A percentile compares a stretch with the other conserved stretches of the same genome.
Conservation (phyloP, 1,140 invertebrate species). For the Chymomyza costata region DNA sequence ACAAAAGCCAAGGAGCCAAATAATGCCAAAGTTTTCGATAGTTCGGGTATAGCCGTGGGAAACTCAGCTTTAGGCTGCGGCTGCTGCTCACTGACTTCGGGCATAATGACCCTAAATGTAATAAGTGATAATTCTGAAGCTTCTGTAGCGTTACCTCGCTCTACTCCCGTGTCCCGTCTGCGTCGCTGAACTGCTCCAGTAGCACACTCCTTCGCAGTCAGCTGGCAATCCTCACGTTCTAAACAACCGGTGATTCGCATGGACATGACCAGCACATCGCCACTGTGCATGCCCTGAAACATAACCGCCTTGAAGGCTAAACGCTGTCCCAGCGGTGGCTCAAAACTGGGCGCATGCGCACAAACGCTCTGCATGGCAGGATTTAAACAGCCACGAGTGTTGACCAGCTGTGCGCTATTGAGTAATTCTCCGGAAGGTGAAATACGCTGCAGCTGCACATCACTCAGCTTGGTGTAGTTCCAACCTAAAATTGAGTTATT, state of each 20-base stretch:
- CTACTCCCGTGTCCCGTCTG: slow-evolving; percentile 30
- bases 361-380: slow-evolving; percentile 77
- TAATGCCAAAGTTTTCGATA: slow-evolving; percentile 37
- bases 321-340: slow-evolving; percentile 64
- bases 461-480: slow-evolving; percentile 79
- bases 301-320: slow-evolving; percentile 80
- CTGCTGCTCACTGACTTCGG: slow-evolving; percentile 2
- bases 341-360: slow-evolving; percentile 76
- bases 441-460: slow-evolving; percentile 77
- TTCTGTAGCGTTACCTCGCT: slow-evolving; percentile 35
- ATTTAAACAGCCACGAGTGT: slow-evolving; percentile 79
- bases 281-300: slow-evolving; percentile 81
- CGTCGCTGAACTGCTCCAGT: slow-evolving; percentile 30
- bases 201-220: slow-evolving; percentile 48
- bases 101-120: slow-evolving; percentile 57
- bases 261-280: slow-evolving; percentile 80
- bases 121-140: slow-evolving; percentile 53
- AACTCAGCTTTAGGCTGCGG: background rate
- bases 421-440: slow-evolving; percentile 65
- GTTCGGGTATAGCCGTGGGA: background rate
- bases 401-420: slow-evolving; percentile 76
- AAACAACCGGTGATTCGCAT: slow-evolving; percentile 80
- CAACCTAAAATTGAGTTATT: slow-evolving; percentile 76
- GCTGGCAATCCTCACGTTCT: slow-evolving; percentile 78
- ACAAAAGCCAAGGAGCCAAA: slow-evolving; percentile 53